Base-by-base conservation (phyloP, 2,113 vertebrate genomes). In the Chinchilla lanigera region DNA sequence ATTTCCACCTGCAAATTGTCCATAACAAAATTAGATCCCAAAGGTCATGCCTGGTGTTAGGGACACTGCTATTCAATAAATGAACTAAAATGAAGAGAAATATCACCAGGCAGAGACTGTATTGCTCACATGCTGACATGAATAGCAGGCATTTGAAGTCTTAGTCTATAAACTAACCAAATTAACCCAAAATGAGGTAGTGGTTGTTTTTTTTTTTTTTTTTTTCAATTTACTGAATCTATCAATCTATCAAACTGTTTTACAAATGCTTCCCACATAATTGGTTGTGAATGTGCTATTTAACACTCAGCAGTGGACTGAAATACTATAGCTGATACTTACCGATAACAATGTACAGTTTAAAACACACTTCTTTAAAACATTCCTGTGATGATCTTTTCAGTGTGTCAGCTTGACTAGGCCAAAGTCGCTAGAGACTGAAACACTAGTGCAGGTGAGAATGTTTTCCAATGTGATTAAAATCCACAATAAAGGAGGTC, bases 141-240 rank as follows among this genome's bases (percentile, higher is more conserved):
- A 58, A 24, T 22, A 65, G 24, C 35, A 54, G 0, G 67, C 10
- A 95, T 63, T 88, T 63, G 20, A 86, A 58, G 26, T 38, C 35
- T 81, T 81, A 97, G 11, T 52, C 78, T 87, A 84, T n/a, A 88
- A 88, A 80, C 4, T 81, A 35, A 84, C 22, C 17, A 90, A 90
- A 80, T 14, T 50, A 20, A 88, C 88, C 17, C 35, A 80, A 86
- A 90, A 92, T 65, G 28, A 7, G 13, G 61, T 9, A 33, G 11
- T n/a, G n/a, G n/a, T n/a, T n/a, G n/a, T n/a, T n/a, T n/a, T n/a
- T n/a, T n/a, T n/a, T n/a, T 50, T 9, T 50, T 71, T 56, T n/a
- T 67, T 87, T 92, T 52, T 16, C 58, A 96, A 58, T 95, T 92
- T 81, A 81, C 14, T 81, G 47, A 81, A 63, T 92, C 33, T 81